Evolutionary conservation across 2,888 invertebrate genomes (phyloP).

Genomic region (Dendrolimus houi): DNA sequence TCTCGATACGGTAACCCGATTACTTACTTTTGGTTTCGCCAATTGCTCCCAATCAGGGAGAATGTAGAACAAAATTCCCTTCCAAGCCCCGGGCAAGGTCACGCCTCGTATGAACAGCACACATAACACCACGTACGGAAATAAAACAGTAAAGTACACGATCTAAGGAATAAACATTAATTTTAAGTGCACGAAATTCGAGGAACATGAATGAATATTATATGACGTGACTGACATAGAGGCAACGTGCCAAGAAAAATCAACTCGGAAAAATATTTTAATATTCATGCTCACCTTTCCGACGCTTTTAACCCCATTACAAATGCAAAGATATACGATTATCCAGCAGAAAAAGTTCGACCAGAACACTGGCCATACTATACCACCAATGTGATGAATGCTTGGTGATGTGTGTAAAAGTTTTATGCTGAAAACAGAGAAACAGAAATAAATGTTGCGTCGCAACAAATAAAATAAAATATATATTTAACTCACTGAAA

Average conservation of each 20-base stretch:
- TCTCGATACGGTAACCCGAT: too few relatives aligned
- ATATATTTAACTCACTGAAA: constrained; percentile 80
- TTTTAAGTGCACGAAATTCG: constrained; percentile 12
- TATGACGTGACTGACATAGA: constrained; percentile 26
- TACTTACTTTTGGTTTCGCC: constrained; percentile 80
- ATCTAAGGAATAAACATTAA: constrained; percentile 39
- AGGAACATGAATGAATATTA: constrained; percentile 13
- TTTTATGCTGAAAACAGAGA: constrained; percentile 76
- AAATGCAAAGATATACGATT: constrained; percentile 88
- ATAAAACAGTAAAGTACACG: constrained; percentile 92
- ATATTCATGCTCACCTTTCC: constrained; percentile 79
- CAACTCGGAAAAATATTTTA: constrained; percentile 15
- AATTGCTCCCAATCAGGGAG: constrained; percentile 87
- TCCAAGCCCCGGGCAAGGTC: constrained; percentile 86
- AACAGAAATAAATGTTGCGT: background rate
- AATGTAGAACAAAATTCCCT: constrained; percentile 86
- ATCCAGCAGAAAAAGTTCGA: constrained; percentile 87
- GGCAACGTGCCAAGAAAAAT: constrained; percentile 36
- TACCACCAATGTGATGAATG: constrained; percentile 83
- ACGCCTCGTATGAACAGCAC: constrained; percentile 85
- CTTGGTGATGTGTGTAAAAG: constrained; percentile 85
- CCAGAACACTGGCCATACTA: constrained; percentile 88
- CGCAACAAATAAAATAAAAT: background rate
- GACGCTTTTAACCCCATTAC: constrained; percentile 91
- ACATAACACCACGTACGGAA: constrained; percentile 85